Evolutionary conservation across 2,888 invertebrate genomes (phyloP).

Genomic region (Folsomia manolachei): DNA sequence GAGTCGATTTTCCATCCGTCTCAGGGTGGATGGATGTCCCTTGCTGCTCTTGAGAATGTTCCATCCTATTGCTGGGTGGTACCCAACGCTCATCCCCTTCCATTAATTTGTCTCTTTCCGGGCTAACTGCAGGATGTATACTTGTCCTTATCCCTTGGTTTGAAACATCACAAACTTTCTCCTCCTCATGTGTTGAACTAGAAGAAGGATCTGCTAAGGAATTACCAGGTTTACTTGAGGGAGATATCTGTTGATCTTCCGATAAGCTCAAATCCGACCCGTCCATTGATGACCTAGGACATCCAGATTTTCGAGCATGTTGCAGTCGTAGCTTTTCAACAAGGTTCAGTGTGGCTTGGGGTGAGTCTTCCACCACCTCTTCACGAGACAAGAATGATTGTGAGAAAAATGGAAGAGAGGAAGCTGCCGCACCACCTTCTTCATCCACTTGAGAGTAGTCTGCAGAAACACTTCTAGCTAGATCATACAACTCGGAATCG

Average conservation of each 20-base stretch:
- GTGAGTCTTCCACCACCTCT: constrained; percentile 77
- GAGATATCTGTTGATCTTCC: constrained; percentile 27
- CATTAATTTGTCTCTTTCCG: constrained; percentile 48
- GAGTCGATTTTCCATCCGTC: constrained; percentile 54
- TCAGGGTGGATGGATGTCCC: too few species aligned
- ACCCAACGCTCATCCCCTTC: constrained; percentile 63
- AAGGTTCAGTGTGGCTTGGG: constrained; percentile 76
- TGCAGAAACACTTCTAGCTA: constrained; percentile 48
- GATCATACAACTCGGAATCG: constrained; percentile 49
- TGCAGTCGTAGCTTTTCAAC: constrained; percentile 78
- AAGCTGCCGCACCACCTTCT: constrained; percentile 28
- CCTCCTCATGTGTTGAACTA: background rate
- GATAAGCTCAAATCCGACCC: constrained; percentile 30
- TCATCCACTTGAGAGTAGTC: constrained; percentile 40
- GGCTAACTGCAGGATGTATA: constrained; percentile 52
- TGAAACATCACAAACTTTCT: background rate
- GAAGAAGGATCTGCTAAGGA: background rate
- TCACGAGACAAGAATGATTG: constrained; percentile 69
- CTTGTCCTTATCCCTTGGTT: constrained; percentile 50
- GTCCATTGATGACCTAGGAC: constrained; percentile 45
- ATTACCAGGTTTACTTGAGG: background rate
- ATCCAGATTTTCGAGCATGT: constrained; percentile 64
- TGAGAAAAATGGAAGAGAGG: constrained; percentile 62
- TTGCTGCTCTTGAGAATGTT: too few species aligned
- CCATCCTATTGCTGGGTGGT: constrained; percentile 56